Evolutionary conservation across 1,140 invertebrate genomes (phyloP), one percentile per base, ranked within the genome.

Genomic region (Pogonomyrmex californicus): DNA sequence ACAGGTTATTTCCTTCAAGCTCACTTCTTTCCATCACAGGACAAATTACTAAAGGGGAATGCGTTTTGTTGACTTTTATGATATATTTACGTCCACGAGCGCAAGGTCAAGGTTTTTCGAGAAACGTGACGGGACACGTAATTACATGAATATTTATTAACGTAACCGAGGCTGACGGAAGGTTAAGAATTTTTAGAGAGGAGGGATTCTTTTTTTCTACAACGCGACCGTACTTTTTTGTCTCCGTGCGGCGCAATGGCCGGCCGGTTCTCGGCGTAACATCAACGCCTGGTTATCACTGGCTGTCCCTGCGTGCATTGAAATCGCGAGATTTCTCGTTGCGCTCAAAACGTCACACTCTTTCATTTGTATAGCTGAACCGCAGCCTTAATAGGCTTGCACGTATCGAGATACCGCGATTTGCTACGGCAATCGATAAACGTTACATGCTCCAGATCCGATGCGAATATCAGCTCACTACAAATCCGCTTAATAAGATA

Each of bases 271-370:
- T 30, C 60, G 12, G 58, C 86, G 91, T 92, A 94, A 94, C 93
- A 93, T 94, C 93, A 93, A 94, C 77, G 93, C 93, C 86, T 92
- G 92, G 65, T 85, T 89, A 88, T 92, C 85, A 85, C 87, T 66
- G 87, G 54, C 86, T 87, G 90, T 86, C 76, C 71, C 68, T 41
- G 83, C 93, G 70, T 88, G 93, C 93, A 90, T 94, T 93, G 92
- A 94, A 94, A 90, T 94, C 93, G 90, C 92, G 88, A 66, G 86
- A 85, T 89, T 89, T 88, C 90, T 85, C 60, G 65, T 68, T 71
- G 38, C 47, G 23, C 4, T 65, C 23, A 77, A 14, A 79, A 65
- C 33, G 38, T 38, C 62, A 17, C n/a, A 36, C 10, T 41, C 36
- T 54, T 49, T 76, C 51, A 7, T 79, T 65, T 51, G 17, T 30